Base-by-base conservation (phyloP, 2,888 invertebrate genomes). In the Embidobia sp. region DNA sequence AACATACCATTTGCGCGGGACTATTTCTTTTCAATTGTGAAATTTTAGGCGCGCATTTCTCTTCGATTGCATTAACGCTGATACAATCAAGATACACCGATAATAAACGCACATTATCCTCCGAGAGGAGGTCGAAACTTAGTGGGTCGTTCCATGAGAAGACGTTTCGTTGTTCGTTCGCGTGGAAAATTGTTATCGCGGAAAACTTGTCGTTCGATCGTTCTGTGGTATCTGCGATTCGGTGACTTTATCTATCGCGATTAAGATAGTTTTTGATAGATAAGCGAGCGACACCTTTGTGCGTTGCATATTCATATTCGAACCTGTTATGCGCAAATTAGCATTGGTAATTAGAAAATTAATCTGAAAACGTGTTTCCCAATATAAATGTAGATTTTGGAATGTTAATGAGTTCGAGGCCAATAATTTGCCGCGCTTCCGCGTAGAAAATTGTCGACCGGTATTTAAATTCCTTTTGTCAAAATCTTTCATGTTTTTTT, bases 321-420 rank as follows among this genome's bases (percentile, higher is more conserved):
- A 70, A 69, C 69, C 69, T 70, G 69, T 70, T 59, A 51, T 26
- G 8, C 26, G 51, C 42, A 59, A 59, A 49, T 69, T 29, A 26
- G 42, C 51, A 49, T 7, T 59, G 49, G 33, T 59, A 57, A 59
- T 59, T 27, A 31, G 51, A 42, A 42, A 51, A 53, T 61, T 70
- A 27, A 53, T 53, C 29, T 37, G 46, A 35, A 61, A 46, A 61
- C 61, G 37, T 48, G 63, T 72, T 55, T 63, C 37, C 53, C 19
- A 72, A 63, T 63, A 63, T 72, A 70, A 61, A 70, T 70, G 61
- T 53, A 70, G 51, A 70, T 70, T 53, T 35, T 35, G 53, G 37
- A 70, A 61, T 70, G 46, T 53, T 22, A 53, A 70, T 49, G 4
- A n/a, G n/a, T n/a, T n/a, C n/a, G n/a, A n/a, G n/a, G n/a, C n/a